Base-by-base conservation (phyloP, 2,113 vertebrate species). In the Malurus melanocephalus region DNA sequence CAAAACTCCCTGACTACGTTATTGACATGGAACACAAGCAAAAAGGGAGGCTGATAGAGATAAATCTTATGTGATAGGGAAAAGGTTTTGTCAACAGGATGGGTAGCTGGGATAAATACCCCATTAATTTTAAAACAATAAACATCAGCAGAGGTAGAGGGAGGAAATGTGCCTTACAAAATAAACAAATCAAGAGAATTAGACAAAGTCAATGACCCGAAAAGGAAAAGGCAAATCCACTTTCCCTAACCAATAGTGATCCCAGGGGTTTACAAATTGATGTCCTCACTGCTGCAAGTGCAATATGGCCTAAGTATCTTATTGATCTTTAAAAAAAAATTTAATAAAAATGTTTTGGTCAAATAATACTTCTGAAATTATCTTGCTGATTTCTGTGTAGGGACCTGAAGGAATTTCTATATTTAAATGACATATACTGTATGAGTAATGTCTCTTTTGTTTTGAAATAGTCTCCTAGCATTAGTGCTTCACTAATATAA, bases 321-420 rank as follows among this genome's bases (percentile, higher is more conserved):
- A 19, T 57, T 79, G 27, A 30, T 33, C 16, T 52, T 85, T 14
- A 14, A 62, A 69, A 43, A 55, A 33, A 17, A 10, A 53, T 30
- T 66, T n/a, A 61, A 88, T 56, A 55, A 73, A 45, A 85, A 38
- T 9, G 85, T 92, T 84, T 69, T 42, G 7, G 24, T n/a, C 35
- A 77, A 60, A 62, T 64, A 60, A 42, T 68, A 73, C 53, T 80
- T 93, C 60, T 74, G 64, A 75, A 91, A 89, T 61, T 10, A n/a
- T n/a, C 49, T 68, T 23, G 6, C 60, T 87, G 53, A 52, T 82
- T 86, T 67, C 42, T 82, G 23, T 38, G 56, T 33, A 68, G 84
- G 74, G 84, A 89, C 55, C 68, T 88, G 66, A 94, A 94, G 52
- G 23, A 74, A 73, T 85, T 16, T 56, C 38, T 68, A 26, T 85